phyloP scores from a whole-genome alignment of 2,888 invertebrate species.

The Eupeodes latifasciatus region DNA sequence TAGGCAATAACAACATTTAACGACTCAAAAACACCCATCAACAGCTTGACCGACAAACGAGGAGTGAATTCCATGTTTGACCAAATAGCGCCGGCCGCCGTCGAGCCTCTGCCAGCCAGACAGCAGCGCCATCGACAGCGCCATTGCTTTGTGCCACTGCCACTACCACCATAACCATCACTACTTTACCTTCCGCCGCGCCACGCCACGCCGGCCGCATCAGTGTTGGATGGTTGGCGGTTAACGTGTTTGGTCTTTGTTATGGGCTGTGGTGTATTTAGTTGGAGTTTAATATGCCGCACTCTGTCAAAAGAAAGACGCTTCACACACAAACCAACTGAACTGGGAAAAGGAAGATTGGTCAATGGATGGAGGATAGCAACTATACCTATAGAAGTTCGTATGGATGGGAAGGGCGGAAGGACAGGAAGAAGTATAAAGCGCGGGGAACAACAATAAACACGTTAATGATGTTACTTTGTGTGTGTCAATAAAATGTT shows the following conservation, averaged over 20 bases:
- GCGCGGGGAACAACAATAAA: slow-evolving; percentile 20
- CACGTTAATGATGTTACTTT: slow-evolving; percentile 74
- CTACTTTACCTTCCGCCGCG: neutral
- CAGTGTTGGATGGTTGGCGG: neutral
- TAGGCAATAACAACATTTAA: slow-evolving; percentile 75
- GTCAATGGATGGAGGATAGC: slow-evolving; percentile 7
- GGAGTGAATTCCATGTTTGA: slow-evolving; percentile 74
- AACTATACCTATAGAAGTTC: neutral
- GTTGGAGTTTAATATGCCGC: slow-evolving; percentile 32
- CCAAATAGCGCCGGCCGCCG: slow-evolving; percentile 69
- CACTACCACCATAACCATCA: slow-evolving; percentile 1
- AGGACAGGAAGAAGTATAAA: neutral
- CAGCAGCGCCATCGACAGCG: slow-evolving; percentile 11
- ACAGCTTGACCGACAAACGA: slow-evolving; percentile 76
- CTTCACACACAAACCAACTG: slow-evolving; percentile 9
- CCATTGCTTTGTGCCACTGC: slow-evolving; percentile 22
- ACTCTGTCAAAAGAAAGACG: slow-evolving; percentile 32
- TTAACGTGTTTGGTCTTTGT: slow-evolving; percentile 29
- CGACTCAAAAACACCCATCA: slow-evolving; percentile 76
- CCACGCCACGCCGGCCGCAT: neutral
- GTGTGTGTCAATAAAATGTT: slow-evolving; percentile 76
- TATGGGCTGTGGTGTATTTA: neutral
- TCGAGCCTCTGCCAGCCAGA: no score
- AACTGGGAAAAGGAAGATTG: slow-evolving; percentile 28
- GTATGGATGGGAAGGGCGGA: neutral